Conservation (phyloP, 2,888 invertebrate genomes). For the Chrysolina oricalcia region DNA sequence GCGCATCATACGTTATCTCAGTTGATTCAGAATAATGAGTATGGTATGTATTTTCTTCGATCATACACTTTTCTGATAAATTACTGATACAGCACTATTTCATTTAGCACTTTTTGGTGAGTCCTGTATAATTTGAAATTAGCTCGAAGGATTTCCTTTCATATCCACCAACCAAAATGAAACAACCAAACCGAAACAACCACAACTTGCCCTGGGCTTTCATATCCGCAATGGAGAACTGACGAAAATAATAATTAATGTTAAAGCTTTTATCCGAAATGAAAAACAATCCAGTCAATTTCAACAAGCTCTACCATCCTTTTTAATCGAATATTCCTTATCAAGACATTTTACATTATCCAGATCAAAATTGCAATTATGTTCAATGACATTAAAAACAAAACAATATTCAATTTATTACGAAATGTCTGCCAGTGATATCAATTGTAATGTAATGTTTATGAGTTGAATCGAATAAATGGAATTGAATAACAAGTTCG, state of each 20-base stretch:
- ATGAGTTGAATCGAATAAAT: background rate
- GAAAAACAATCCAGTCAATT: background rate
- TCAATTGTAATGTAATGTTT: background rate
- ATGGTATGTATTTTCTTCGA: too few species aligned
- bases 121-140: too few species aligned
- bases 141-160: too few species aligned
- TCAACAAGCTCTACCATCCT: background rate
- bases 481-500: background rate
- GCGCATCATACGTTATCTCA: too few species aligned
- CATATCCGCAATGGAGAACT: too few species aligned
- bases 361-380: background rate
- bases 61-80: too few species aligned
- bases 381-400: background rate
- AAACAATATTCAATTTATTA: conserved; percentile 2
- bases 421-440: background rate
- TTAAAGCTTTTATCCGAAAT: background rate
- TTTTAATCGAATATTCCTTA: background rate
- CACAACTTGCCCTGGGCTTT: too few species aligned
- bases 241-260: background rate
- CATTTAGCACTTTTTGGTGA: too few species aligned
- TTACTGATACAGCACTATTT: too few species aligned
- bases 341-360: background rate
- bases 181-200: too few species aligned
- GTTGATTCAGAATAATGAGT: too few species aligned
- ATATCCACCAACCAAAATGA: too few species aligned